Evolutionary conservation across 1,140 invertebrate genomes (phyloP), one percentile per base, ranked within the genome.

Genomic region (Meloidogyne chitwoodi): DNA sequence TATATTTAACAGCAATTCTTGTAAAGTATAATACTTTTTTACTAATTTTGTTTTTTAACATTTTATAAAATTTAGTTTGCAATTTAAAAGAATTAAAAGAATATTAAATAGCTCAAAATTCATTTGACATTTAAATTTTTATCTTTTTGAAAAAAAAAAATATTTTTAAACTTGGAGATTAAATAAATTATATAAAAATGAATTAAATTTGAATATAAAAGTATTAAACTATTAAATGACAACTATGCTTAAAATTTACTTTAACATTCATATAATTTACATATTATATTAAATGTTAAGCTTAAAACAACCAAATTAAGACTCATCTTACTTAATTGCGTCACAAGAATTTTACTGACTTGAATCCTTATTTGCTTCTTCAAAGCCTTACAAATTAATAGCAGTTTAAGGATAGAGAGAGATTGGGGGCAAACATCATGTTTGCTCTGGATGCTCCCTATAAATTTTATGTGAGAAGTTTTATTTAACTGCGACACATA

Each of bases 241-340:
- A 38, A 38, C 4, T 38, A 38, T 8, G 34, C 34, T 10, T 38
- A 38, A 38, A 38, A 38, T 38, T 38, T 38, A 38, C 8, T 38
- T 38, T 38, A 38, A 38, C 4, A 38, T 10, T 8, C 0, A 38
- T 38, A 38, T 38, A 38, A 38, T 38, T 38, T 38, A 38, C 34
- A 38, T 38, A 38, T 31, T 31, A 31, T 48, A 48, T n/a, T n/a
- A 56, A 56, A 56, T n/a, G 41, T 44, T 44, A 19, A n/a, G 48
- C 48, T 56, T 67, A 67, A 31, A 67, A 67, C 65, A 67, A 67
- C 29, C 65, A 16, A 67, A n/a, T 31, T 67, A 22, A 67, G 10
- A 41, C 22, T 67, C 65, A 67, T 31, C 65, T 38, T 38, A 38
- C 12, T 67, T 67, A 67, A 67, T 31, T 41, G 65, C 29, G 29